Conservation (phyloP, 2,888 invertebrate species). For the Spicauda simplicius region DNA sequence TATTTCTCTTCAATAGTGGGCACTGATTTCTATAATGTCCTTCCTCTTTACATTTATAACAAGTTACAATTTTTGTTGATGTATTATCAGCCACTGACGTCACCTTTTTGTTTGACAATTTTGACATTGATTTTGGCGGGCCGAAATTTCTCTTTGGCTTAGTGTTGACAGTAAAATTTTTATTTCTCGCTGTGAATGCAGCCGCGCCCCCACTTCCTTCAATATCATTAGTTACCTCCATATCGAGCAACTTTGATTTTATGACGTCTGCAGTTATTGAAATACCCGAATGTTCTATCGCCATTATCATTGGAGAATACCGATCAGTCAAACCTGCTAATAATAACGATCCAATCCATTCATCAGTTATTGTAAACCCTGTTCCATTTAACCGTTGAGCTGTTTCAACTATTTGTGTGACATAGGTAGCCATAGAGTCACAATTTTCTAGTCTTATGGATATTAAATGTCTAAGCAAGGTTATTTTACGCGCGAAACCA, state of each 20-base stretch:
- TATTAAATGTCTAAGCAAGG: constrained; percentile 41
- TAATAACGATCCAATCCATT: constrained; percentile 42
- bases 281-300: constrained; percentile 27
- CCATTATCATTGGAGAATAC: constrained; percentile 25
- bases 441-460: constrained; percentile 43
- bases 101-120: too few relatives aligned
- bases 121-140: too few relatives aligned
- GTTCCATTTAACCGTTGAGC: constrained; percentile 42
- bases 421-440: constrained; percentile 42
- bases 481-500: constrained; percentile 41
- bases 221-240: background rate
- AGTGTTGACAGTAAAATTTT: too few relatives aligned
- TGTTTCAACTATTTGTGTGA: too few relatives aligned
- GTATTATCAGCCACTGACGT: too few relatives aligned
- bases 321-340: constrained; percentile 40
- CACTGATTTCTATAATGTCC: constrained; percentile 12
- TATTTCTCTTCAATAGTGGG: constrained; percentile 8
- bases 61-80: background rate
- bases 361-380: constrained; percentile 44
- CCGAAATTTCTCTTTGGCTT: too few relatives aligned
- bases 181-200: too few relatives aligned
- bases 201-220: too few relatives aligned
- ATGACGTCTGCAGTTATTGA: constrained; percentile 29
- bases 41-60: constrained; percentile 4
- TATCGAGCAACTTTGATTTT: constrained; percentile 30